phyloP scores from a whole-genome alignment of 1,140 invertebrate species.

The Sitobion miscanthi region DNA sequence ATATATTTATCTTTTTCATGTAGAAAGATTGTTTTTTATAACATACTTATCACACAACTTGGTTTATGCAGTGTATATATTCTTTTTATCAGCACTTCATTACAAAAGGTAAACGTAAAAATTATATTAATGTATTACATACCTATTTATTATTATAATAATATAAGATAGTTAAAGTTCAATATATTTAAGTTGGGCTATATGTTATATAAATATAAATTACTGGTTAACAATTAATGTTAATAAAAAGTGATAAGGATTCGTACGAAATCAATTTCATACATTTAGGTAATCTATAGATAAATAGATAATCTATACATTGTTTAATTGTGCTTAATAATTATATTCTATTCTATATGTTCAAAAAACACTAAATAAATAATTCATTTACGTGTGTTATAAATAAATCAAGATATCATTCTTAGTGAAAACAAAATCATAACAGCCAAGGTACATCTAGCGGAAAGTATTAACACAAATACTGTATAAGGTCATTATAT shows the following conservation, averaged over 20 bases:
- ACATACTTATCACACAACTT: slow-evolving; percentile 90
- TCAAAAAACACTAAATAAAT: background rate
- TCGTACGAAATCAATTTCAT: too few species aligned
- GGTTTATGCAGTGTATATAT: slow-evolving; percentile 98
- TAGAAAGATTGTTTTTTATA: slow-evolving; percentile 74
- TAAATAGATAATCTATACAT: background rate
- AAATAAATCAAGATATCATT: background rate
- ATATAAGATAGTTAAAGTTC: background rate
- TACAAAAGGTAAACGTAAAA: slow-evolving; percentile 57
- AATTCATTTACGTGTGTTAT: background rate
- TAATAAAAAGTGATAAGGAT: too few species aligned
- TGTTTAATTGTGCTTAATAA: background rate
- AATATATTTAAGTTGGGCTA: background rate
- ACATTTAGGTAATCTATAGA: too few species aligned
- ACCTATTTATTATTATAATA: background rate
- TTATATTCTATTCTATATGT: background rate
- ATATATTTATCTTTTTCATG: slow-evolving; percentile 38
- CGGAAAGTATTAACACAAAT: background rate
- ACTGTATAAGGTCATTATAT: background rate
- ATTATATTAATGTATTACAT: background rate
- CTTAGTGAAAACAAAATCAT: background rate
- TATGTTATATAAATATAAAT: background rate
- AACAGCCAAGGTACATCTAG: background rate
- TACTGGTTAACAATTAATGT: background rate
- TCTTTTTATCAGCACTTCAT: slow-evolving; percentile 78